These are phyloP conservation scores for Pyralis farinalis DNA, from an alignment of 2,888 invertebrate genomes.

Conservation along the genomic window DNA sequence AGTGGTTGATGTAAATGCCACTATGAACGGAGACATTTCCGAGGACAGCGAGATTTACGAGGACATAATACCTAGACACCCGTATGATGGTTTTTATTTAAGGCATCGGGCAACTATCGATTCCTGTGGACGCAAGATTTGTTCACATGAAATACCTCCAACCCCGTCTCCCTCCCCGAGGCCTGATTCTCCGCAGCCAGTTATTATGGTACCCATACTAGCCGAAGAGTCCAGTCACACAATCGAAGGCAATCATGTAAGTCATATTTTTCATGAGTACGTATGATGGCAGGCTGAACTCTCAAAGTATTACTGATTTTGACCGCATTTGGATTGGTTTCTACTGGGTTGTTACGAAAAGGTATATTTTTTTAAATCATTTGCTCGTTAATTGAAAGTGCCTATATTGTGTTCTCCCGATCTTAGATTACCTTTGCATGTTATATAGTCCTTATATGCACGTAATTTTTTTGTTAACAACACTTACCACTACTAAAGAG, in stretches of 20 bases:
- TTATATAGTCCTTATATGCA: constrained; percentile 32
- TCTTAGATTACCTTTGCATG: constrained; percentile 47
- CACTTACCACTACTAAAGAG: background rate
- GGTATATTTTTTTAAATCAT: constrained; percentile 1
- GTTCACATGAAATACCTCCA: constrained; percentile 65
- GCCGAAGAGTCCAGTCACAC: constrained; percentile 21
- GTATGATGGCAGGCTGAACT: background rate
- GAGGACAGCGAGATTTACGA: constrained; percentile 53
- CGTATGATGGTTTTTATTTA: constrained; percentile 73
- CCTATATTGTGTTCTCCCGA: constrained; percentile 7
- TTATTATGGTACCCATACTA: constrained; percentile 17
- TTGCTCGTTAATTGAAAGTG: constrained; percentile 2
- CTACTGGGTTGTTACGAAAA: background rate
- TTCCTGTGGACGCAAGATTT: constrained; percentile 60
- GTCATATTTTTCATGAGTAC: constrained; percentile 29
- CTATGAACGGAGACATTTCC: constrained; percentile 47
- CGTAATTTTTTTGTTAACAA: constrained; percentile 28
- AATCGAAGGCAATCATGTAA: constrained; percentile 50
- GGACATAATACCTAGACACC: constrained; percentile 65
- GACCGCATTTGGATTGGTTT: background rate
- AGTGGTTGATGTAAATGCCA: constrained; percentile 19
- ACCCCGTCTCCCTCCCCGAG: constrained; percentile 43
- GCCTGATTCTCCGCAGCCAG: constrained; percentile 39
- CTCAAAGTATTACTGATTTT: background rate
- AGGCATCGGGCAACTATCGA: constrained; percentile 63